phyloP scores from a whole-genome alignment of 2,113 vertebrate genomes.

The Apteryx mantelli region DNA sequence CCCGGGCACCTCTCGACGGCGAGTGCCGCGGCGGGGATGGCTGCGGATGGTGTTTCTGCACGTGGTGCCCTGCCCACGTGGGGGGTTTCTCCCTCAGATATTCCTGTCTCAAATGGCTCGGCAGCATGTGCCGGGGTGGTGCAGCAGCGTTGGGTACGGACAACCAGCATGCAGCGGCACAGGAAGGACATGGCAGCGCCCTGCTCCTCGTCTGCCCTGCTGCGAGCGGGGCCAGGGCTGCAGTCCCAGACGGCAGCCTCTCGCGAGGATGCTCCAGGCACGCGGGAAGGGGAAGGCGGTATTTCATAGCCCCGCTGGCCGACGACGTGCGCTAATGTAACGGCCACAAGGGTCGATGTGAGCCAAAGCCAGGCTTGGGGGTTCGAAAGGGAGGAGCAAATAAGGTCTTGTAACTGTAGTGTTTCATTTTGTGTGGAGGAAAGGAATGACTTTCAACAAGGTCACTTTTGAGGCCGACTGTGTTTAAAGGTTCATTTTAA shows the following conservation, averaged over 20 bases:
- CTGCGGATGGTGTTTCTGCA: neutral
- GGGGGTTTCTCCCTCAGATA: neutral
- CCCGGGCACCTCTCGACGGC: too few species aligned
- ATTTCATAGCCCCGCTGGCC: neutral
- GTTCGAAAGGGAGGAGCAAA: neutral
- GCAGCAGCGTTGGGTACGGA: neutral
- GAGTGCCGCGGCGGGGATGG: neutral
- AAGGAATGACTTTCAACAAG: neutral
- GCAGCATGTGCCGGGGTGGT: neutral
- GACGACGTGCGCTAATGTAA: too few species aligned
- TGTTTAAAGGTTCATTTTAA: neutral
- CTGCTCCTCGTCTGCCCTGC: neutral
- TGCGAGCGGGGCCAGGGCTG: neutral
- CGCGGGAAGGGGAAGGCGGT: neutral
- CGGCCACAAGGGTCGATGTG: neutral
- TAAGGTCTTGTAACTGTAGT: neutral
- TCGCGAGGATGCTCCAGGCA: neutral
- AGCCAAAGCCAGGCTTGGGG: accelerated
- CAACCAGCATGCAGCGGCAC: too few species aligned
- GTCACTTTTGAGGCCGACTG: neutral
- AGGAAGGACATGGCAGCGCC: too few species aligned
- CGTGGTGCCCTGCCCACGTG: neutral
- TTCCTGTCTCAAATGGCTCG: neutral
- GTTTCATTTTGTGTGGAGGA: neutral
- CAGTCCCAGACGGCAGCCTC: too few species aligned